A percentile compares a stretch with the other conserved stretches of the same genome.
Evolutionary conservation across 2,888 invertebrate genomes (phyloP).

Genomic region (Drosophila ustulata): DNA sequence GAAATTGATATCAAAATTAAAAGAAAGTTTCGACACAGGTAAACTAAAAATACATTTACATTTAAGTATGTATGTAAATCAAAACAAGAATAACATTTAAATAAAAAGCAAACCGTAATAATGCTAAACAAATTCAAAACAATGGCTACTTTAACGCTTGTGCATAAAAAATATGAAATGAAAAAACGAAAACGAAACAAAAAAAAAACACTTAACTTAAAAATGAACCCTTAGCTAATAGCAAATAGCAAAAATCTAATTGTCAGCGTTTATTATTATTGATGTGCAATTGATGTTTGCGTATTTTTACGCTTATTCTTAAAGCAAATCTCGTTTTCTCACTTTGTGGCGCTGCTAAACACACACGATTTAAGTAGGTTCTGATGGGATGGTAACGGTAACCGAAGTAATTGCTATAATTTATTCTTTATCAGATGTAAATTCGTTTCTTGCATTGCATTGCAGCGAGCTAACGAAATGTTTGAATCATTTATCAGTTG

Average conservation of each 20-base stretch:
- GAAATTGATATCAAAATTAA: conserved; percentile 76
- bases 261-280: conserved; percentile 74
- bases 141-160: conserved; percentile 66
- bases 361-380: conserved; percentile 26
- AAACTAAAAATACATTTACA: conserved; percentile 67
- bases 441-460: conserved; percentile 13
- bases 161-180: conserved; percentile 39
- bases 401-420: conserved; percentile 40
- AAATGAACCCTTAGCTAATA: conserved; percentile 69
- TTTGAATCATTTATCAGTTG: conserved; percentile 48
- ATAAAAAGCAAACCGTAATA: conserved; percentile 22
- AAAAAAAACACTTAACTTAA: conserved; percentile 29
- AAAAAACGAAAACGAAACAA: neutral
- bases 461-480: conserved; percentile 17
- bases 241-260: conserved; percentile 68
- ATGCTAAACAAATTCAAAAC: conserved; percentile 25
- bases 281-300: conserved; percentile 70
- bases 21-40: conserved; percentile 71
- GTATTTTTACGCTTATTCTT: conserved; percentile 55
- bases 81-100: conserved; percentile 32
- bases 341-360: conserved; percentile 27
- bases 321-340: conserved; percentile 42
- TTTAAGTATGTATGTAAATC: conserved; percentile 55
- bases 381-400: conserved; percentile 9
- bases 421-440: conserved; percentile 25